phyloP scores from a whole-genome alignment of 1,140 invertebrate genomes.

The Cylas formicarius region DNA sequence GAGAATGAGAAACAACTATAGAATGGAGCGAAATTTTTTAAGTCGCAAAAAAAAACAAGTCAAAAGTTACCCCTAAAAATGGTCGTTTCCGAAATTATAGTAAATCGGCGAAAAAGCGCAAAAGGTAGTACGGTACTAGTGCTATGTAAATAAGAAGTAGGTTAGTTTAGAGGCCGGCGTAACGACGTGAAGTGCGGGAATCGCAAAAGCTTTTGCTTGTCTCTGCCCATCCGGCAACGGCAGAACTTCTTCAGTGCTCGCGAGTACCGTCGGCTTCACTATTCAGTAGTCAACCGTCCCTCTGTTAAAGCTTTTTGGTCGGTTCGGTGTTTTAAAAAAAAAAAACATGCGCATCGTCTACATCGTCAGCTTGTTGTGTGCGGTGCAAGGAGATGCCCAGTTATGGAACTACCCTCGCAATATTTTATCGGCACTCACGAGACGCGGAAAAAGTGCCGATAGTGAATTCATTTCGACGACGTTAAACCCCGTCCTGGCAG shows the following conservation, averaged over 20 bases:
- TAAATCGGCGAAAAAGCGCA: too few relatives aligned
- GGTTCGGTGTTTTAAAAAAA: slow-evolving; percentile 6
- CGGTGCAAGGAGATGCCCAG: slow-evolving; percentile 22
- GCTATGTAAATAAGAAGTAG: slow-evolving; percentile 40
- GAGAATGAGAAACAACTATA: too few relatives aligned
- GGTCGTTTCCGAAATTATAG: too few relatives aligned
- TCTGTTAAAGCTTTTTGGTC: background rate
- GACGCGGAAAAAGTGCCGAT: too few relatives aligned
- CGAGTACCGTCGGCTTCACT: slow-evolving; percentile 29
- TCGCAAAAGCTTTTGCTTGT: slow-evolving; percentile 32
- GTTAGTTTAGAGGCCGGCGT: slow-evolving; percentile 37
- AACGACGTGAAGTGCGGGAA: too few relatives aligned
- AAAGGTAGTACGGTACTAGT: slow-evolving; percentile 35
- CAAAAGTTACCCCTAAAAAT: too few relatives aligned
- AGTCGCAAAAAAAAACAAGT: too few relatives aligned
- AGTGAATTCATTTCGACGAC: too few relatives aligned
- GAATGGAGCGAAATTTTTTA: too few relatives aligned
- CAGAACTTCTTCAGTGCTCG: slow-evolving; percentile 35
- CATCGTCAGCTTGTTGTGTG: slow-evolving; percentile 28
- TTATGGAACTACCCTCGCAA: slow-evolving; percentile 37
- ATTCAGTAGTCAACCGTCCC: slow-evolving; percentile 16
- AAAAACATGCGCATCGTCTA: slow-evolving; percentile 32
- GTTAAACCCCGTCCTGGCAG: too few relatives aligned
- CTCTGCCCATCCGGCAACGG: too few relatives aligned
- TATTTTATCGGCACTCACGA: slow-evolving; percentile 31